A percentile compares a stretch with the other conserved stretches of the same genome.
Evolutionary conservation across 30 jellyfish, hydroid and myxozoan species (phyloP).

Genomic region (Mastigias papua): DNA sequence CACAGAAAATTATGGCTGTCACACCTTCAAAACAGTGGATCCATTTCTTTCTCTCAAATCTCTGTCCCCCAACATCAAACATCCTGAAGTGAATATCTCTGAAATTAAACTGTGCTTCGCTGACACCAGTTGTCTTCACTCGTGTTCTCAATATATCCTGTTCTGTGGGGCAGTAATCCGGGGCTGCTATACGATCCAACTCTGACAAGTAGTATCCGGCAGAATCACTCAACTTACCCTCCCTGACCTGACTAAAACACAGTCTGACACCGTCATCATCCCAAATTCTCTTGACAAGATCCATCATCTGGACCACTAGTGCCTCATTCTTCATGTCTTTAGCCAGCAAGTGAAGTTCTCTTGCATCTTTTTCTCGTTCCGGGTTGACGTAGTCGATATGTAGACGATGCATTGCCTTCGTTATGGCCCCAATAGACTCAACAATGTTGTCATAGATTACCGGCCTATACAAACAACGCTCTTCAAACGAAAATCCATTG

Average conservation of each 20-base stretch:
- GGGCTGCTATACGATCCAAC: constrained; percentile 12
- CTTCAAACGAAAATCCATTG: constrained; percentile 62
- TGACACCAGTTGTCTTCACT: constrained; percentile 49
- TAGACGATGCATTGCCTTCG: constrained; percentile 2
- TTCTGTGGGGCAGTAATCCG: constrained; percentile 55
- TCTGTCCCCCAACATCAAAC: constrained; percentile 85
- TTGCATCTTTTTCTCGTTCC: not conserved
- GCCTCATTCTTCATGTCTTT: not conserved
- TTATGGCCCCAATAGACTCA: not conserved
- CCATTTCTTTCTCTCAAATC: constrained; percentile 78
- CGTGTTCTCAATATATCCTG: constrained; percentile 64
- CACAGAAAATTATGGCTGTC: constrained; percentile 60
- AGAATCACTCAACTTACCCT: not conserved
- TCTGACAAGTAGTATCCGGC: constrained; percentile 36
- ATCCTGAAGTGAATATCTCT: constrained; percentile 28
- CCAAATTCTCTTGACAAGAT: constrained; percentile 21
- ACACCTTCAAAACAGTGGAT: constrained; percentile 66
- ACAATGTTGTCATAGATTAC: constrained; percentile 20
- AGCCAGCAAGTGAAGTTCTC: not conserved
- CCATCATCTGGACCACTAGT: not conserved
- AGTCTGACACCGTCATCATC: constrained; percentile 23
- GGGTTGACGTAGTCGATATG: not conserved
- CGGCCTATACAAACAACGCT: constrained; percentile 2
- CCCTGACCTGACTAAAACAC: constrained; percentile 29
- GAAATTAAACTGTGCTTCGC: constrained; percentile 31